These are phyloP conservation scores for Julus scanicus DNA, from an alignment of 2,888 invertebrate species.

Conservation along the genomic window DNA sequence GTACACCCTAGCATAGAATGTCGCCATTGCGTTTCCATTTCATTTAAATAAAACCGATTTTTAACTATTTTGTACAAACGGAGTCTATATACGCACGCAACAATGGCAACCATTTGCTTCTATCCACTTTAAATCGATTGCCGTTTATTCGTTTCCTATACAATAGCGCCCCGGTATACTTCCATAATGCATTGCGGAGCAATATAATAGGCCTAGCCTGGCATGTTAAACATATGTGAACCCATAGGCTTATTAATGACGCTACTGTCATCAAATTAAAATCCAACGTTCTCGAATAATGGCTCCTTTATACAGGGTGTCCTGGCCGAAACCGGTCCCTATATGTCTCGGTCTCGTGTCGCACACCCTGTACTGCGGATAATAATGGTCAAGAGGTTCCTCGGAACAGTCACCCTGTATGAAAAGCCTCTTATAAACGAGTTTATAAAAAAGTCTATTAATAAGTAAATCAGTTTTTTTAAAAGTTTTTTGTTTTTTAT, in stretches of 20 bases:
- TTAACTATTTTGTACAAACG: neutral
- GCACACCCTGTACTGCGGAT: neutral
- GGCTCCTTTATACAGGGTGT: neutral
- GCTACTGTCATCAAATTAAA: conserved; percentile 21
- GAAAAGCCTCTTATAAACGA: neutral
- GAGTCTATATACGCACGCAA: neutral
- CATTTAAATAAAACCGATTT: neutral
- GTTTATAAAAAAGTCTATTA: neutral
- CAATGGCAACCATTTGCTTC: conserved; percentile 42
- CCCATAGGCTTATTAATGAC: conserved; percentile 21
- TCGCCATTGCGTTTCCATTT: neutral
- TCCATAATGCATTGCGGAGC: conserved; percentile 4
- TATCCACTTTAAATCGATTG: conserved; percentile 37
- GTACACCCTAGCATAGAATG: neutral
- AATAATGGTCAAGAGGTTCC: neutral
- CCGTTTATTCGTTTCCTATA: conserved; percentile 39
- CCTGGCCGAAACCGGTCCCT: neutral
- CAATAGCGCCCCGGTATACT: conserved; percentile 36
- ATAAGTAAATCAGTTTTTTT: neutral
- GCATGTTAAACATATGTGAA: conserved; percentile 26
- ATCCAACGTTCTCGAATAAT: neutral
- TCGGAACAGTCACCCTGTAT: neutral
- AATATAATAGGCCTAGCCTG: conserved; percentile 11
- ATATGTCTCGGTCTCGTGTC: neutral
- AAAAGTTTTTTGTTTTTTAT: neutral